Percentiles rank a stretch among this genome's conserved stretches.
These are phyloP conservation scores for Gambusia yucatana DNA, from an alignment of 2,797 vertebrate species.

Conservation along the genomic window DNA sequence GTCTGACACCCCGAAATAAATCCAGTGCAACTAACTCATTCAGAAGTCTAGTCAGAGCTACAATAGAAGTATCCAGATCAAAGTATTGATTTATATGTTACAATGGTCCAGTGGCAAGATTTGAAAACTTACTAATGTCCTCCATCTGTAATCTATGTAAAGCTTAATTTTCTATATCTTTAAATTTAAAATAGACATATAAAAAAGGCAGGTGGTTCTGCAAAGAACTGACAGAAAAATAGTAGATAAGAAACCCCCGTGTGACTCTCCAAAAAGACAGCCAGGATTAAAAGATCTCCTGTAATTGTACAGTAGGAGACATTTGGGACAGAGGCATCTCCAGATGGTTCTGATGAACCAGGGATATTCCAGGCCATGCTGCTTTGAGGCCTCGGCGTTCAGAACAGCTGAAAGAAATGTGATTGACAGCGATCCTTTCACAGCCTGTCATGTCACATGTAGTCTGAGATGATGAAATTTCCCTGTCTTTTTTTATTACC, in stretches of 20 bases:
- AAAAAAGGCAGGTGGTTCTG: not conserved
- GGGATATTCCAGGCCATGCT: not conserved
- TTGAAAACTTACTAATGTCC: not conserved
- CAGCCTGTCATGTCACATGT: constrained; percentile 54
- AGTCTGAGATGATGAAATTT: constrained; percentile 27
- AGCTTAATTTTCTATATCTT: not conserved
- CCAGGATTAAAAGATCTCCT: not conserved
- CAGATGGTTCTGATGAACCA: constrained; percentile 12
- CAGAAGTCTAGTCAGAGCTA: not conserved
- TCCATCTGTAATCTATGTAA: not conserved
- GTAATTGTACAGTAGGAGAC: not conserved
- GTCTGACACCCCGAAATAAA: not conserved
- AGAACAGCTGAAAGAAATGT: constrained; percentile 34
- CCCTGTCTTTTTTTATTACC: constrained; percentile 1
- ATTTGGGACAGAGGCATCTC: constrained; percentile 1
- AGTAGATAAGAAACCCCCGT: not conserved
- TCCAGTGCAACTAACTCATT: not conserved
- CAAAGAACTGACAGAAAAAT: not conserved
- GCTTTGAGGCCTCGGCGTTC: constrained; percentile 3
- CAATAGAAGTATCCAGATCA: not conserved
- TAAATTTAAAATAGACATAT: not conserved
- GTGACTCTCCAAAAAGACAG: not conserved
- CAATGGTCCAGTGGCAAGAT: not conserved
- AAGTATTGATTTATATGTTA: not conserved
- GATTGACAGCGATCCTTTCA: constrained; percentile 66